phyloP scores from a whole-genome alignment of 2,888 invertebrate genomes.

The Lathronympha strigana region DNA sequence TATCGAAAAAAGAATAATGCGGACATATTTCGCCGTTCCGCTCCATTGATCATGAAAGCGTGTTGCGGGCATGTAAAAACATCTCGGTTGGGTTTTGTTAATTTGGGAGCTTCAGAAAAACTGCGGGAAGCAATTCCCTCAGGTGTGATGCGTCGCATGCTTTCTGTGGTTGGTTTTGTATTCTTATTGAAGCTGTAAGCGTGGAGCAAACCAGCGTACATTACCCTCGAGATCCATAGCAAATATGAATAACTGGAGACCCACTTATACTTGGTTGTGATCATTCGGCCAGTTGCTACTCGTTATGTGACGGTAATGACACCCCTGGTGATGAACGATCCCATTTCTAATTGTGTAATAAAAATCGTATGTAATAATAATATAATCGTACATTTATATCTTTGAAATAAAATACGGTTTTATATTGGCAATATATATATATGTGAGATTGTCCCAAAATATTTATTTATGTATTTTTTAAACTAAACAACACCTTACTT shows the following conservation, averaged over 20 bases:
- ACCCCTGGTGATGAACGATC: constrained; percentile 21
- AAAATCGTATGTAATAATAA: not conserved
- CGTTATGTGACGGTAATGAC: not conserved
- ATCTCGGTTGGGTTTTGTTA: constrained; percentile 18
- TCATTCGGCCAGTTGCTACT: not conserved
- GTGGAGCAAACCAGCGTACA: not conserved
- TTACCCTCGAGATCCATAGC: not conserved
- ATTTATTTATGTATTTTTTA: too few species aligned
- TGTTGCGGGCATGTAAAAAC: constrained; percentile 26
- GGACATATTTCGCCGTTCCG: constrained; percentile 30
- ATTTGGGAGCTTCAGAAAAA: constrained; percentile 6
- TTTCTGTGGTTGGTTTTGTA: constrained; percentile 4
- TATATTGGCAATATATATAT: too few species aligned
- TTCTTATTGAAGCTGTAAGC: not conserved
- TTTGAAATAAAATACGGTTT: too few species aligned
- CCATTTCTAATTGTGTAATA: not conserved
- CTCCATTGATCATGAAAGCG: constrained; percentile 31
- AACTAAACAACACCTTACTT: too few species aligned
- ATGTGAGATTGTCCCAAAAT: too few species aligned
- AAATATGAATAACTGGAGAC: not conserved
- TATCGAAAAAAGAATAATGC: constrained; percentile 18
- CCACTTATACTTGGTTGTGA: not conserved
- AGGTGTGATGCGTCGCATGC: constrained; percentile 29
- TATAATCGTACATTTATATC: too few species aligned
- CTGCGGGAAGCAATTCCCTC: constrained; percentile 26